Conservation (phyloP, 2,113 vertebrate species). For the Corvus cornix region DNA sequence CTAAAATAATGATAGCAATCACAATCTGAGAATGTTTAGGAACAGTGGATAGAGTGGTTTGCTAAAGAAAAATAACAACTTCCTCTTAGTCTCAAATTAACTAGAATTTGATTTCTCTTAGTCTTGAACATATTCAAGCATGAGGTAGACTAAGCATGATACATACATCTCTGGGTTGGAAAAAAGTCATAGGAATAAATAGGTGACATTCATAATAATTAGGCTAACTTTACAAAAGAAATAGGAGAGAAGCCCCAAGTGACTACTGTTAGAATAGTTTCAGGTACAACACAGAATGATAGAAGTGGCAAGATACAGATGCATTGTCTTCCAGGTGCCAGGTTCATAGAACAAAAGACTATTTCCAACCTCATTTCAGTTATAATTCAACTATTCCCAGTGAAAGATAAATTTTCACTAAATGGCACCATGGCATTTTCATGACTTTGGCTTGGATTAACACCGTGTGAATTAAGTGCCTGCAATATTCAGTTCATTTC, state of each 20-base stretch:
- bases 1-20: not conserved
- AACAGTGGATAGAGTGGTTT: not conserved
- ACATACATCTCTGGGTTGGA: not conserved
- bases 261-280: not conserved
- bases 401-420: conserved; percentile 65
- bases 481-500: conserved; percentile 22
- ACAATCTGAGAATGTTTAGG: not conserved
- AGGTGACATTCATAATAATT: not conserved
- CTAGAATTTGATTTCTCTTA: not conserved
- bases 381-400: conserved; percentile 45
- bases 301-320: conserved; percentile 32
- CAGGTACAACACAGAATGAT: not conserved
- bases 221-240: not conserved
- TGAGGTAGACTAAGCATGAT: not conserved
- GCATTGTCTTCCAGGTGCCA: conserved; percentile 50
- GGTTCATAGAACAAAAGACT: conserved; percentile 55
- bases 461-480: not conserved
- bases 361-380: conserved; percentile 52
- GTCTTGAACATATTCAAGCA: not conserved
- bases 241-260: not conserved
- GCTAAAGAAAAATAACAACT: not conserved
- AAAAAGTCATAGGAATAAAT: not conserved
- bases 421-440: conserved; percentile 56
- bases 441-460: conserved; percentile 44
- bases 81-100: not conserved